Evolutionary conservation across 2,888 invertebrate species (phyloP).

Genomic region (Nymphalis urticae): DNA sequence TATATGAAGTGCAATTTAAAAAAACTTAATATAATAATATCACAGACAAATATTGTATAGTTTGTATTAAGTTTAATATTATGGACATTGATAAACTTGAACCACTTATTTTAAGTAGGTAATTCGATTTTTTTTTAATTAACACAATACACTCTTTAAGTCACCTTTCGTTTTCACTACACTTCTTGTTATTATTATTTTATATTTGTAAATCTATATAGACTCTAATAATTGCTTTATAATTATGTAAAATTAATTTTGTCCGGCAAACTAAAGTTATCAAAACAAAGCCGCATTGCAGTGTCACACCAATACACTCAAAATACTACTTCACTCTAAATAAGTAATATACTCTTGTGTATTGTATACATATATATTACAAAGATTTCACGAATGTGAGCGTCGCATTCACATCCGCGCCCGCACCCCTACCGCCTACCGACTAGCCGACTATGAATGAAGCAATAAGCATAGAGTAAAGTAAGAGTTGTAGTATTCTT

Average conservation of each 20-base stretch:
- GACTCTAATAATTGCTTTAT: neutral
- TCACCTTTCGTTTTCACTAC: slow-evolving; percentile 11
- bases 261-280: slow-evolving; percentile 9
- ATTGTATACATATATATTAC: too few species aligned
- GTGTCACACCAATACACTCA: slow-evolving; percentile 8
- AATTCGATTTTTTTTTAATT: neutral
- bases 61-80: slow-evolving; percentile 3
- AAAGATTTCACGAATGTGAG: neutral
- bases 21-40: slow-evolving; percentile 28
- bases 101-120: neutral
- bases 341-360: neutral
- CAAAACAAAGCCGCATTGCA: slow-evolving; percentile 31
- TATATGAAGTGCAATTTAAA: slow-evolving; percentile 16
- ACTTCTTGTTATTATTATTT: slow-evolving; percentile 8
- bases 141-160: slow-evolving; percentile 4
- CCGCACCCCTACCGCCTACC: slow-evolving; percentile 5
- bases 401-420: neutral
- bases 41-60: slow-evolving; percentile 24
- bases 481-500: neutral
- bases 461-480: neutral
- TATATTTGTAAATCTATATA: neutral
- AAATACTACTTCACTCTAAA: neutral
- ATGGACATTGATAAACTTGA: slow-evolving; percentile 4
- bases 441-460: neutral
- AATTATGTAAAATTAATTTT: neutral